Evolutionary conservation across 2,888 invertebrate genomes (phyloP).

Genomic region (Sycophila texana): DNA sequence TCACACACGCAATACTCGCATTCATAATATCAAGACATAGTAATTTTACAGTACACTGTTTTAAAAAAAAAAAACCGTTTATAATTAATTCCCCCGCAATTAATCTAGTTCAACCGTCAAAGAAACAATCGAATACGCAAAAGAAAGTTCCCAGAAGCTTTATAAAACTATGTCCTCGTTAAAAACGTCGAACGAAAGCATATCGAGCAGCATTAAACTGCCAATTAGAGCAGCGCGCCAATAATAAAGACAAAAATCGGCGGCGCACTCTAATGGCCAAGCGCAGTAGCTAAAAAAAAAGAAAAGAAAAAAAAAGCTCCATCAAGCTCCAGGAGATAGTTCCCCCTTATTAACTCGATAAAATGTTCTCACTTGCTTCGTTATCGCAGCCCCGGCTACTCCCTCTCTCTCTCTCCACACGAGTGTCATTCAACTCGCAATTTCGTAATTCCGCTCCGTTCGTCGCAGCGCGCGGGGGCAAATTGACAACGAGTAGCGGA

Average conservation of each 20-base stretch:
- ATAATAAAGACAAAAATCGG: background rate
- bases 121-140: too few relatives aligned
- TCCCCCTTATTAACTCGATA: slow-evolving; percentile 50
- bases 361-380: slow-evolving; percentile 43
- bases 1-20: too few relatives aligned
- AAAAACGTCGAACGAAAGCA: slow-evolving; percentile 2
- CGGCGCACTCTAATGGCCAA: background rate
- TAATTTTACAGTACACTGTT: too few relatives aligned
- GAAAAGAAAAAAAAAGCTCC: too few relatives aligned
- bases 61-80: too few relatives aligned
- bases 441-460: slow-evolving; percentile 43
- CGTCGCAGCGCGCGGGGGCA: slow-evolving; percentile 10
- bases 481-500: slow-evolving; percentile 52
- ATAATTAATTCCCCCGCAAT: background rate
- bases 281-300: too few relatives aligned
- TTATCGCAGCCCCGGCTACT: slow-evolving; percentile 22
- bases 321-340: slow-evolving; percentile 11
- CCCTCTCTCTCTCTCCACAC: background rate
- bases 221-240: background rate
- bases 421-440: slow-evolving; percentile 51
- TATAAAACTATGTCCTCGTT: background rate
- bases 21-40: too few relatives aligned
- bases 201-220: background rate
- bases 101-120: background rate
- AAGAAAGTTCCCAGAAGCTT: background rate